Base-by-base conservation (phyloP, 1,140 invertebrate genomes). In the Macrobrachium rosenbergii region DNA sequence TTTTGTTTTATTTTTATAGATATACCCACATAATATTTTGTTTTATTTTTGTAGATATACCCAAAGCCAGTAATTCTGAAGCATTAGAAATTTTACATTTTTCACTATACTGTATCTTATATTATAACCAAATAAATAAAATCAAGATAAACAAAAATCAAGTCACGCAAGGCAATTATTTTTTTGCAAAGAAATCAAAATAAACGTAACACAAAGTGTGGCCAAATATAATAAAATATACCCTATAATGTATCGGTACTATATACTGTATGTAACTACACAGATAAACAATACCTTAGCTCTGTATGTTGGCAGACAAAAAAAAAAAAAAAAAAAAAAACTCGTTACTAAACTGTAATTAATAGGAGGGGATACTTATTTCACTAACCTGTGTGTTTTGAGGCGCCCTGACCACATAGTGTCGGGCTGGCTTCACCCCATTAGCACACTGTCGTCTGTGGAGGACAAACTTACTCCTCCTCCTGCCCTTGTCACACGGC, bases 391-490 rank as follows among this genome's bases (percentile, higher is more conserved):
- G 88, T 67, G 88, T 89, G 52, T 89, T 89, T 64, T 89, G 88
- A 95, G 91, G 97, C 96, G 94, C 97, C 91, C 92, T 97, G 85
- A 99, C 98, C 87, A 98, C 95, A 92, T 99, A 99, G 93, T 99
- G 97, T 92, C 96, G 97, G 72, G 96, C 98, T 90, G 97, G 95
- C 91, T 97, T 97, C 37, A 99, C 98, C 60, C 98, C 98, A 92
- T 98, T 99, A 59, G 98, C 93, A 88, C 94, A 93, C 82, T 94
- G 93, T 90, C 97, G 94, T 92, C 97, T 95, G 92, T 95, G 96
- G 43, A 99, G 93, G 83, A 98, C 94, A 93, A 99, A 99, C 93
- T 99, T 99, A 93, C 97, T 98, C 91, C 96, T 94, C 91, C 96
- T 94, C 80, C 98, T 94, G 17, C 97, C 97, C 90, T 97, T 95